Evolutionary conservation across 2,888 invertebrate genomes (phyloP), one percentile per base, ranked within the genome.

Genomic region (Eueremaeus valkanovi): DNA sequence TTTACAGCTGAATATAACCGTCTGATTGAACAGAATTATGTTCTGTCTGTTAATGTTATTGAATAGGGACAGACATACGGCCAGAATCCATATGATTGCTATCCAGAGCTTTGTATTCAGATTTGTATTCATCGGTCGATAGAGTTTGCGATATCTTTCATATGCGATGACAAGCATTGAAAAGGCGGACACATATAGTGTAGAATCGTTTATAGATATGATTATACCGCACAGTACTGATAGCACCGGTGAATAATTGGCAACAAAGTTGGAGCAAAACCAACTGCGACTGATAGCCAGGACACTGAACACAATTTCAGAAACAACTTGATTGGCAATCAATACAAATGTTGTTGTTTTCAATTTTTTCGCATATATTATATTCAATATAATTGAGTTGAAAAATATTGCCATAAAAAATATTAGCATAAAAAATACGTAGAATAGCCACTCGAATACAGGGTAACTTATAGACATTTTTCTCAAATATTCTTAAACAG

Each of bases 151-250:
- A 27, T 58, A 58, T 27, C 58, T 21, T 27, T 58, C 58, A 16
- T 58, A 58, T 8, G 58, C 58, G 27, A 58, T 58, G 58, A 27
- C 29, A 9, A 58, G 3, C 58, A 58, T 58, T 27, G 29, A 58
- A 58, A 58, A 58, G 27, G 27, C 58, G 11, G 58, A 58, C 29
- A 58, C 58, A 58, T 58, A 58, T 13, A 58, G 58, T 58, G 58
- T 58, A 8, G 58, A 58, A 16, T 58, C 58, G 29, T 58, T 58
- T 3, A 58, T 16, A 24, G 58, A 58, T 3, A 58, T 58, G 16
- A 58, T 21, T 5, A 58, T 27, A 24, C 58, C 58, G 58, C 58
- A 58, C 27, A 21, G n/a, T 3, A 27, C 8, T 27, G 27, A 58
- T 3, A 58, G 27, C 11, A 27, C 24, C 5, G 24, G 27, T 27